These are phyloP conservation scores for Gastrophysa polygoni DNA, from an alignment of 2,888 invertebrate genomes.

Conservation along the genomic window DNA sequence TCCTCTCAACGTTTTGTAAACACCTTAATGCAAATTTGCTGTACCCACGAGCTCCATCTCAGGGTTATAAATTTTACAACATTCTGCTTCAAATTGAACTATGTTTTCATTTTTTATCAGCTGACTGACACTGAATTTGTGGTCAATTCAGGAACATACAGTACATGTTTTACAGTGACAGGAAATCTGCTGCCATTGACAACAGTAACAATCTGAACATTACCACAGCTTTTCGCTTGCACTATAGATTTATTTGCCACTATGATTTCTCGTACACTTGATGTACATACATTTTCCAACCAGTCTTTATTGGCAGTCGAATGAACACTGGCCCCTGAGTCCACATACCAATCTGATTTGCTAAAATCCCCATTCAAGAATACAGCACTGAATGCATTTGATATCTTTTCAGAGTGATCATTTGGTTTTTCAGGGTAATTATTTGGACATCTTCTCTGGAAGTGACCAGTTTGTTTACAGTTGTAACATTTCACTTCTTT, in stretches of 20 bases:
- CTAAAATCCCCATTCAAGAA: conserved; percentile 16
- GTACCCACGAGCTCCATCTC: background rate
- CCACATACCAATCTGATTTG: conserved; percentile 24
- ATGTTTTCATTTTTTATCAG: conserved; percentile 7
- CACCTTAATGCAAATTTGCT: background rate
- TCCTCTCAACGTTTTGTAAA: conserved; percentile 27
- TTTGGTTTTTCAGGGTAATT: background rate
- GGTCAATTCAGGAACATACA: conserved; percentile 20
- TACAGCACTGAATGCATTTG: conserved; percentile 16
- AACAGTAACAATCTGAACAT: conserved; percentile 8
- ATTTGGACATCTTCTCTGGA: background rate
- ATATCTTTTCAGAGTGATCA: background rate
- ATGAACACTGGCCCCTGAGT: conserved; percentile 27
- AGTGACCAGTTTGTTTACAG: conserved; percentile 1
- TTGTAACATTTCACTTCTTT: background rate
- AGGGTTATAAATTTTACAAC: conserved; percentile 8
- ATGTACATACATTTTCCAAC: conserved; percentile 7
- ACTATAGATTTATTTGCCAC: conserved; percentile 20
- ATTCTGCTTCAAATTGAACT: conserved; percentile 1
- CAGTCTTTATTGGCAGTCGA: conserved; percentile 21
- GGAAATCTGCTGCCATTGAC: background rate
- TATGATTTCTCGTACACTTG: conserved; percentile 15
- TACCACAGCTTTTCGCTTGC: conserved; percentile 13
- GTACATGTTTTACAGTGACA: conserved; percentile 9
- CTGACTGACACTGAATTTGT: conserved; percentile 23